Base-by-base conservation (phyloP, 1,140 invertebrate species). In the Geopemphigus sp. region DNA sequence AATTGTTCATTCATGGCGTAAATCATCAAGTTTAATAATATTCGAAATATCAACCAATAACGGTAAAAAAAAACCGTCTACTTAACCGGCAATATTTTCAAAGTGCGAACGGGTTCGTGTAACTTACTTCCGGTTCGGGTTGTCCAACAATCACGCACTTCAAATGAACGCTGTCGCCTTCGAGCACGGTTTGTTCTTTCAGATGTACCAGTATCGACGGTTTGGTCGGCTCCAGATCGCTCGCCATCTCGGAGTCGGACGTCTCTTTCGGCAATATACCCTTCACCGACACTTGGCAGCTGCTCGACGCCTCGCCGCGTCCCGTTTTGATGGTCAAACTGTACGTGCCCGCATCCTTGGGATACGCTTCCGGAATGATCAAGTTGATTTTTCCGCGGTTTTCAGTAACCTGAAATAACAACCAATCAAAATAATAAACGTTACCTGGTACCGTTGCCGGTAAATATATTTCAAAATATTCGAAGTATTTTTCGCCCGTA, bases 111-210 rank as follows among this genome's bases (percentile, higher is more conserved):
- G n/a, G n/a, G n/a, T n/a, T n/a, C n/a, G n/a, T n/a, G n/a, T 8
- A 39, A 8, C 32, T 68, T 84, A 91, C 92, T 87, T 94, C 93
- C 0, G 94, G 94, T 85, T 94, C 92, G 1, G 94, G 94, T 83
- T 93, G 91, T 1, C 93, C 94, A 72, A 93, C 88, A 83, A 96
- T 94, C 61, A 94, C 87, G 84, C 93, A 94, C 83, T 94, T 93
- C 73, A 96, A 85, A 61, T 90, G 87, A 6, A 91, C 90, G 29
- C 88, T 88, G 11, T 88, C 88, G 12, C 93, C 93, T 85, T 94
- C 93, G 47, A 87, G 87, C n/a, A 91, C 89, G 22, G 87, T 87
- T 11, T 89, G 84, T 85, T 94, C 90, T 84, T 90, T 90, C 12
- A 96, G 86, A 3, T 89, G 88, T 78, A 93, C 84, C 80, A 92